Evolutionary conservation across 2,797 vertebrate genomes (phyloP), one percentile per base, ranked within the genome.

Genomic region (Dendrocincla fuliginosa): DNA sequence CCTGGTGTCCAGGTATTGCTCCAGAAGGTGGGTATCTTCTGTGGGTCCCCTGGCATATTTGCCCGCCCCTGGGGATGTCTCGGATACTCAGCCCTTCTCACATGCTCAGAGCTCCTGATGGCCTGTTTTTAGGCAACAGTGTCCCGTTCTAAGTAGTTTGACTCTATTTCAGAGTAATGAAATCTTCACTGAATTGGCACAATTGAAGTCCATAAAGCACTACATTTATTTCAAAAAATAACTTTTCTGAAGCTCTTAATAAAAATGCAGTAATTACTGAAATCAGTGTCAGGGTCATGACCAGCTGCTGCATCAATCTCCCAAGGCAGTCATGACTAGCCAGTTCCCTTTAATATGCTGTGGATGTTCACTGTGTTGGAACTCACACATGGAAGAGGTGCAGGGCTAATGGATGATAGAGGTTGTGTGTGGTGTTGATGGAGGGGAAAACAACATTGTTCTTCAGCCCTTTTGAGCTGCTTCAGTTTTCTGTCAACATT

Each of bases 41-140:
- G 46, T 22, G n/a, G 15, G 8, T 75, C 17, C 14, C 2, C 23
- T 16, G 52, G 8, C 11, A 2, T 59, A 10, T 56, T 30, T 73
- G 50, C 30, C 13, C 55, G 35, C 4, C 6, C 13, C 35, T 32
- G 37, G 32, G 18, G 4, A 68, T 8, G 7, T 63, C 39, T 25
- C 0, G 0, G 13, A 4, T 75, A 8, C 39, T 61, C 22, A 50
- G 52, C 4, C 5, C 24, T 82, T 19, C 15, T 85, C 32, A 55
- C 0, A 0, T 15, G 9, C 35, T 79, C 27, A 3, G 13, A 37
- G 44, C 11, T 57, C 28, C 19, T 10, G n/a, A 37, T 71, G 49
- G 13, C n/a, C 22, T 49, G 11, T 3, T 41, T 65, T 81, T 68
- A 81, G 46, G 39, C 23, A 53, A 11, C 18, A 47, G 6, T 22